phyloP scores from a whole-genome alignment of 2,113 vertebrate genomes.

The Lynx canadensis region DNA sequence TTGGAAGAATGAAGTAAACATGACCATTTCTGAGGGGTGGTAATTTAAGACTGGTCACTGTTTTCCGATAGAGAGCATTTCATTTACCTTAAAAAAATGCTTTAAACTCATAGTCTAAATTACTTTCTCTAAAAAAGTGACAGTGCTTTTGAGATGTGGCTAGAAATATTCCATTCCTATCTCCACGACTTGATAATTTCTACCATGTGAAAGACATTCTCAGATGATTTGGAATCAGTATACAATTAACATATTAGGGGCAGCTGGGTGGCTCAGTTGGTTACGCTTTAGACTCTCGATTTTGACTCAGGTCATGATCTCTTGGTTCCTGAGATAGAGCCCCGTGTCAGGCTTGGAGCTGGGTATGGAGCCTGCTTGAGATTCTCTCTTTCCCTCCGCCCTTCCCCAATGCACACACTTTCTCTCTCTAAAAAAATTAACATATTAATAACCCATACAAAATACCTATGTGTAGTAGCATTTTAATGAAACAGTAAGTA shows the following conservation, averaged over 20 bases:
- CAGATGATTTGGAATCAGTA: not conserved
- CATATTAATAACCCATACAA: not conserved
- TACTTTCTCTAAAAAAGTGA: constrained; percentile 42
- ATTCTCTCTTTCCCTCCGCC: too few relatives aligned
- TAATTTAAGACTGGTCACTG: constrained; percentile 10
- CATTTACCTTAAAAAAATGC: constrained; percentile 37
- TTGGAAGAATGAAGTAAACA: constrained; percentile 17
- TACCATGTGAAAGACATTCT: constrained; percentile 30
- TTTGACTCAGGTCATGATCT: too few relatives aligned
- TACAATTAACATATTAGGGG: not conserved
- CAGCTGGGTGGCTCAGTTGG: too few relatives aligned
- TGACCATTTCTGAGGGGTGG: constrained; percentile 21
- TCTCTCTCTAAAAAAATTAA: not conserved
- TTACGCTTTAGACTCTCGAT: too few relatives aligned
- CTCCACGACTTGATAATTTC: constrained; percentile 3
- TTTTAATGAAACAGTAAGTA: not conserved
- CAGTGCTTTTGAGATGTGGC: constrained; percentile 38
- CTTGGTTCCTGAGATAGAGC: too few relatives aligned
- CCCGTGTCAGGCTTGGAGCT: too few relatives aligned
- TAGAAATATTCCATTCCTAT: constrained; percentile 11
- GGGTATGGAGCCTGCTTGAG: too few relatives aligned
- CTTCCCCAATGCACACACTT: too few relatives aligned
- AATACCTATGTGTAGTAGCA: not conserved
- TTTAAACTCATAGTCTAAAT: constrained; percentile 50
- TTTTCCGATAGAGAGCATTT: constrained; percentile 36